Evolutionary conservation across 1,140 invertebrate species (phyloP).

Genomic region (Drosophila simulans): DNA sequence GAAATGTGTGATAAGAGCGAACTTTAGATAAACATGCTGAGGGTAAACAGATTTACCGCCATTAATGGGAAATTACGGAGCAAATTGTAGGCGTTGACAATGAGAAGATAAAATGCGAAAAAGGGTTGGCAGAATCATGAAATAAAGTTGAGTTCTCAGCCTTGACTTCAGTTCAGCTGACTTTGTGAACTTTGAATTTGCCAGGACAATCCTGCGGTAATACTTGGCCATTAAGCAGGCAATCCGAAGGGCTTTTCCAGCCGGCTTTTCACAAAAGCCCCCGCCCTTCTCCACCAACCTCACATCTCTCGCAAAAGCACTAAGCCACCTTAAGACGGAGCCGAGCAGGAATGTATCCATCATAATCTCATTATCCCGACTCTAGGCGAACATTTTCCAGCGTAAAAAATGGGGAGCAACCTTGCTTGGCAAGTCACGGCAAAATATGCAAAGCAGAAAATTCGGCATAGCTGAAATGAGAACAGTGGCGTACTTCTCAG

Average conservation of each 20-base stretch:
- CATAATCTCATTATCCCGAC: constrained; percentile 50
- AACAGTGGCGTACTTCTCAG: constrained; percentile 3
- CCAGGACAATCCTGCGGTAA: constrained; percentile 39
- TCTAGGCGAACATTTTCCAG: constrained; percentile 33
- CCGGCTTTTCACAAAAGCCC: constrained; percentile 22
- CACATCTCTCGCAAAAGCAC: constrained; percentile 5
- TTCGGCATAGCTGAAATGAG: constrained; percentile 29
- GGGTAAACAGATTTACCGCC: constrained; percentile 34
- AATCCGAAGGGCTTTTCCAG: constrained; percentile 47
- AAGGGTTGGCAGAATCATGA: constrained; percentile 1
- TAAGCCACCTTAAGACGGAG: constrained; percentile 47
- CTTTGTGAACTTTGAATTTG: constrained; percentile 45
- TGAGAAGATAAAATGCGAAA: constrained; percentile 23
- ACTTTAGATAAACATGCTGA: constrained; percentile 18
- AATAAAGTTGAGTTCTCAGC: background rate
- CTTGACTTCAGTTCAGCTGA: constrained; percentile 16
- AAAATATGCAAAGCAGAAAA: constrained; percentile 65
- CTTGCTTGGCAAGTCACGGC: constrained; percentile 12
- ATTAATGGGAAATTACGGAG: constrained; percentile 25
- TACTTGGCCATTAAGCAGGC: constrained; percentile 38
- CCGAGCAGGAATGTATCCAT: constrained; percentile 47
- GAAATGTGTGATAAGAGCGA: constrained; percentile 14
- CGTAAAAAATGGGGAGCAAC: constrained; percentile 2
- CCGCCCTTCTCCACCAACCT: background rate
- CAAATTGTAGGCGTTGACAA: constrained; percentile 39